Percentiles rank a stretch among this genome's conserved stretches.
phyloP scores from a whole-genome alignment of 2,888 invertebrate species.

The Parnassius smintheus region DNA sequence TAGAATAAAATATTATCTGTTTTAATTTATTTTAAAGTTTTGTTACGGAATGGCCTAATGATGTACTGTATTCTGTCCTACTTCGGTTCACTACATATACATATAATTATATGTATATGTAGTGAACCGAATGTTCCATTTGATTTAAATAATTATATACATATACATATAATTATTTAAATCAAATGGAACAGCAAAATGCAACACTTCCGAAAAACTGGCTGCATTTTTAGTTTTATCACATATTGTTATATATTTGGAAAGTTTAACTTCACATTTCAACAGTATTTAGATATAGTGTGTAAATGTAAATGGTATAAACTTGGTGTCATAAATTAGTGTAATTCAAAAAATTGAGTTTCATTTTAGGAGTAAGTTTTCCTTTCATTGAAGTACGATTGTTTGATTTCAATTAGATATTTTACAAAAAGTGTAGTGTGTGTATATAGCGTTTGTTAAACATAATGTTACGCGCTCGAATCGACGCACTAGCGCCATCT shows the following conservation, averaged over 20 bases:
- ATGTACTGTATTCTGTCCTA: slow-evolving; percentile 39
- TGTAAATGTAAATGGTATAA: slow-evolving; percentile 65
- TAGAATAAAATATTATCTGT: slow-evolving; percentile 41
- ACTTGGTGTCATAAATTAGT: slow-evolving; percentile 75
- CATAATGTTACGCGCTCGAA: too few relatives aligned
- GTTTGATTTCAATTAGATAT: too few relatives aligned
- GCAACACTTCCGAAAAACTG: slow-evolving; percentile 10
- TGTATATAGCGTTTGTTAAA: too few relatives aligned
- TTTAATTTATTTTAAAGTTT: slow-evolving; percentile 38
- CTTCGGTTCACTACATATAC: slow-evolving; percentile 56
- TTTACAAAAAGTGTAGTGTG: too few relatives aligned
- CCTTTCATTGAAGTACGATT: background rate
- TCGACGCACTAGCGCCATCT: too few relatives aligned
- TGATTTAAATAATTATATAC: too few relatives aligned
- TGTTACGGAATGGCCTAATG: slow-evolving; percentile 52
- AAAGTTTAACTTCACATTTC: slow-evolving; percentile 70
- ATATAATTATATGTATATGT: too few relatives aligned
- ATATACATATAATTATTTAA: slow-evolving; percentile 49
- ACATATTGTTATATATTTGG: slow-evolving; percentile 35
- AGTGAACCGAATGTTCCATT: too few relatives aligned
- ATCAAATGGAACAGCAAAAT: slow-evolving; percentile 21
- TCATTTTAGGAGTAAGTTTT: slow-evolving; percentile 35
- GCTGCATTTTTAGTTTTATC: slow-evolving; percentile 11
- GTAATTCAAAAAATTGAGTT: slow-evolving; percentile 55
- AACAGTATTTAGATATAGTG: slow-evolving; percentile 51